Percentiles rank a stretch among this genome's conserved stretches.
Evolutionary conservation across 2,113 vertebrate species (phyloP).

Genomic region (Pipa parva): DNA sequence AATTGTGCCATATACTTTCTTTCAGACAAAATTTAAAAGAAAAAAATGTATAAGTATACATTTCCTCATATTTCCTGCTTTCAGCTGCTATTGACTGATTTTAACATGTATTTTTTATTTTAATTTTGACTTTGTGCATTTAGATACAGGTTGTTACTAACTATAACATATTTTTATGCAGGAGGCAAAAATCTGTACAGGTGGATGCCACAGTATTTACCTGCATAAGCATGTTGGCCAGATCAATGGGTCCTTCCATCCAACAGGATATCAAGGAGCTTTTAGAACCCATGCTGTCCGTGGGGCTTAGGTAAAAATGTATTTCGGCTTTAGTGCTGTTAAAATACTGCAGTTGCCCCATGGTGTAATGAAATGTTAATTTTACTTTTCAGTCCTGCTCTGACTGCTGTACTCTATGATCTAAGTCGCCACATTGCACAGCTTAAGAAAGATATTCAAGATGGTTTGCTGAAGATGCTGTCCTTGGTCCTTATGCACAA

Average conservation of each 20-base stretch:
- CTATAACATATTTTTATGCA: conserved; percentile 53
- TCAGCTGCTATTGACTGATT: no score
- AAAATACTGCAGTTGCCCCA: no score
- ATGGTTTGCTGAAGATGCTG: conserved; percentile 95
- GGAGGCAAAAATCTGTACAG: conserved; percentile 94
- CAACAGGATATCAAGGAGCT: conserved; percentile 97
- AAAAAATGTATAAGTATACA: no score
- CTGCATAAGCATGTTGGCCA: conserved; percentile 95
- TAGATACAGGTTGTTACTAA: no score
- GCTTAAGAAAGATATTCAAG: conserved; percentile 97
- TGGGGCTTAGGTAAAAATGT: conserved; percentile 90
- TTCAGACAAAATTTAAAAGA: no score
- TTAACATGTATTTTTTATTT: no score
- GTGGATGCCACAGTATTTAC: conserved; percentile 97
- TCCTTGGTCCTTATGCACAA: conserved; percentile 97
- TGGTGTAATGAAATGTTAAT: not conserved
- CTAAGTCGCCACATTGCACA: conserved; percentile 95
- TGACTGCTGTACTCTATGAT: conserved; percentile 93
- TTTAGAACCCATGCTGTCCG: conserved; percentile 94
- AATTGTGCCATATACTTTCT: no score
- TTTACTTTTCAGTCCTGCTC: conserved; percentile 76
- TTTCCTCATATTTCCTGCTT: no score
- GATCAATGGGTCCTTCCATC: conserved; percentile 92
- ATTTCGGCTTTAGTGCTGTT: no score
- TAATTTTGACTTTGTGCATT: no score